These are phyloP conservation scores for Antechinus stuartii DNA, from an alignment of 2,113 vertebrate genomes.

Conservation along the genomic window DNA sequence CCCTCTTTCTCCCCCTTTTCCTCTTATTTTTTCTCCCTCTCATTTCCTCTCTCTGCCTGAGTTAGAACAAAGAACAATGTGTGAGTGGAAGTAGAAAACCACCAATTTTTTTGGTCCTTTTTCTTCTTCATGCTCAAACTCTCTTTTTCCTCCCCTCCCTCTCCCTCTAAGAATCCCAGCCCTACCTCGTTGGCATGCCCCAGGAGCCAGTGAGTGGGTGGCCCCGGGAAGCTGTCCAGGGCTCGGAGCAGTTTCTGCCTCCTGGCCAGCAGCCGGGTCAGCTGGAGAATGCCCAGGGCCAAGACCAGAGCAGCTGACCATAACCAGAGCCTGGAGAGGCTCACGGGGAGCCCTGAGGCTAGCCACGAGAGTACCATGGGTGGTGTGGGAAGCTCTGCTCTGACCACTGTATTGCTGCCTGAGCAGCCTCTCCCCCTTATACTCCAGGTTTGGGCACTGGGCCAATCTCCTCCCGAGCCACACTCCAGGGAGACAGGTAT, in stretches of 20 bases:
- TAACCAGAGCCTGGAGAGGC: slow-evolving; percentile 75
- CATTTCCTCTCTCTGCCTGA: neutral
- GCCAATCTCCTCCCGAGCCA: slow-evolving; percentile 33
- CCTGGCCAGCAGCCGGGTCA: slow-evolving; percentile 78
- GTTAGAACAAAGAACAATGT: neutral
- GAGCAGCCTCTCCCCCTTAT: slow-evolving; percentile 29
- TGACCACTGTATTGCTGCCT: neutral
- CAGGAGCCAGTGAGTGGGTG: slow-evolving; percentile 87
- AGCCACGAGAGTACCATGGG: slow-evolving; percentile 62
- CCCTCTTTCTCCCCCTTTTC: neutral
- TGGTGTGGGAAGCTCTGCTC: neutral
- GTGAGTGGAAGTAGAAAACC: neutral
- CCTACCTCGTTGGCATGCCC: slow-evolving; percentile 87
- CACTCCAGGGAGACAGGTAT: neutral
- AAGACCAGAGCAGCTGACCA: slow-evolving; percentile 81
- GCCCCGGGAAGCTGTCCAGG: slow-evolving; percentile 85
- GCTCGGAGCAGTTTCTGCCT: slow-evolving; percentile 79
- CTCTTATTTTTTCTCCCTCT: neutral
- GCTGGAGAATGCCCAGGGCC: slow-evolving; percentile 79
- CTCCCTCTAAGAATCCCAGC: neutral
- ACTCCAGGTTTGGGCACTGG: slow-evolving; percentile 4
- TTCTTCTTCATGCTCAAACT: neutral
- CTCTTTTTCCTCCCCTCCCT: neutral
- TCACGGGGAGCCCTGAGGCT: slow-evolving; percentile 71
- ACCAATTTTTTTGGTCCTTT: neutral